Percentiles rank a stretch among this genome's conserved stretches.
Conservation (phyloP, 2,113 vertebrate genomes). For the Progne subis region DNA sequence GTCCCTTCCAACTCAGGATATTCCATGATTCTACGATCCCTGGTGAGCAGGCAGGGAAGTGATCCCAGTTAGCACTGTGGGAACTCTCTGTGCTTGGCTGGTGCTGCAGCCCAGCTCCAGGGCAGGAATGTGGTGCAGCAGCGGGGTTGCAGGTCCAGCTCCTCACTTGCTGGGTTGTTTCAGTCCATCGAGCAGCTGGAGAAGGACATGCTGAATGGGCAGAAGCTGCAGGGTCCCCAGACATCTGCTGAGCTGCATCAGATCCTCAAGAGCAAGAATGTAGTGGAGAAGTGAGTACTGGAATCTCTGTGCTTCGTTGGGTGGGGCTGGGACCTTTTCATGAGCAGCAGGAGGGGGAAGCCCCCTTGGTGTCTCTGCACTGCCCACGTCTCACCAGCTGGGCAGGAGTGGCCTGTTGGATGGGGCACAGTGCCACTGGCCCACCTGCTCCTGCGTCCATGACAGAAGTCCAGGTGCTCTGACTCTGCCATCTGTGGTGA, state of each 20-base stretch:
- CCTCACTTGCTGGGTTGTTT: neutral
- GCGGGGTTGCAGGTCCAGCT: neutral
- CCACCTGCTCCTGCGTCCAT: neutral
- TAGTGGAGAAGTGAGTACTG: constrained; percentile 86
- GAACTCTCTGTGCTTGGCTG: neutral
- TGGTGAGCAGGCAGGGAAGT: neutral
- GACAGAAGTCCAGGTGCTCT: neutral
- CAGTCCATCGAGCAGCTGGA: constrained; percentile 94
- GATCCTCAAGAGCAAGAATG: constrained; percentile 87
- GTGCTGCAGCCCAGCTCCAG: neutral
- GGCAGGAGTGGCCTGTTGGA: neutral
- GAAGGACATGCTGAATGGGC: constrained; percentile 94
- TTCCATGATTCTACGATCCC: neutral
- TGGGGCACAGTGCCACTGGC: neutral
- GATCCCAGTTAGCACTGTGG: neutral
- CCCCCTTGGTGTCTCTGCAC: neutral
- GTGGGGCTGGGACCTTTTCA: neutral
- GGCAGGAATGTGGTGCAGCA: neutral
- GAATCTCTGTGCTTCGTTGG: neutral
- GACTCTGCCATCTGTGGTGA: neutral
- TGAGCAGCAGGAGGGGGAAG: neutral
- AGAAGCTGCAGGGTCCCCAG: constrained; percentile 96
- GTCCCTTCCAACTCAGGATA: neutral
- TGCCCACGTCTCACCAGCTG: neutral
- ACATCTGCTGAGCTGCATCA: constrained; percentile 88